Base-by-base conservation (phyloP, 2,888 invertebrate genomes). In the Rapana venosa region DNA sequence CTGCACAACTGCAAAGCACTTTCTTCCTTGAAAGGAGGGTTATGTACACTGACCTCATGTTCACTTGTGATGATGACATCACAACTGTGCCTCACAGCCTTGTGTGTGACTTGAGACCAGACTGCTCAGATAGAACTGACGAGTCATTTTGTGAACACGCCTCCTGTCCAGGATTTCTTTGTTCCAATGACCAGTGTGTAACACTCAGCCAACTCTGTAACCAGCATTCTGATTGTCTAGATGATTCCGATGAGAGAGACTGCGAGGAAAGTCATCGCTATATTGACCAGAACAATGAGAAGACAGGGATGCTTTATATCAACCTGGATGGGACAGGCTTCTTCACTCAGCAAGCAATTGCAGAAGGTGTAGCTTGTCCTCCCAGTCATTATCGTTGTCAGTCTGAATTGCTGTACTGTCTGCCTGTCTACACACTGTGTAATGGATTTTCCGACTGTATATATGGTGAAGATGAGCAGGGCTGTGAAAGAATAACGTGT, bases 101-200 rank as follows among this genome's bases (percentile, higher is more conserved):
- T 90, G 93, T 94, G 36, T 95, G 95, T 93, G 95, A 95, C 90
- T 95, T 94, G 90, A 91, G 91, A 6, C 77, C 47, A 13, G 93
- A 95, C 90, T 95, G 95, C 88, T 58, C 92, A 4, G 93, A 94
- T 88, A 92, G 91, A 22, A 92, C 92, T 26, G 95, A 95, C 90
- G 95, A 95, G 90, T 89, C 81, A 0, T 92, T 93, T 30, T 95
- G 95, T 93, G 95, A 35, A 13, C 66, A 84, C n/a, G 35, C 36
- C 2, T 26, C 20, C n/a, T 88, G 88, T 36, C 30, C 15, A 6
- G 89, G 86, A 22, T 86, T 87, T 58, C 8, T 17, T 6, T 91
- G 91, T 36, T 32, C 32, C 4, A 89, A 89, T 58, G 88, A 88
- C 4, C 85, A 87, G 47, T 91, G 91, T 74, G 36, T 90, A 47